Percentiles rank a stretch among this genome's conserved stretches.
Conservation (phyloP, 1,140 invertebrate species). For the Drosophila nebulosa region DNA sequence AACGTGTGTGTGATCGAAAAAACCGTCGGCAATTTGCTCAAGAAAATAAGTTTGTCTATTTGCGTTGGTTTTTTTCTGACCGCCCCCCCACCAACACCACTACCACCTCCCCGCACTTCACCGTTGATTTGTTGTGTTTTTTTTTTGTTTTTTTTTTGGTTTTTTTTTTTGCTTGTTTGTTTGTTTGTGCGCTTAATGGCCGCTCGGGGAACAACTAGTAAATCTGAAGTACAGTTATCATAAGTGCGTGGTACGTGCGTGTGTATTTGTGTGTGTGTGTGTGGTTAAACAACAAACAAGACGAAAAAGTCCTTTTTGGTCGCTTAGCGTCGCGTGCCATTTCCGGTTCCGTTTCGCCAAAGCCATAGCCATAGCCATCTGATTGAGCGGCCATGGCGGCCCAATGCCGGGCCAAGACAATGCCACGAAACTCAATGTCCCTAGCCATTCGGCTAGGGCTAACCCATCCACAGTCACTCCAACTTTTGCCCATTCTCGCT, state of each 20-base stretch:
- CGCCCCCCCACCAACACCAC: background rate
- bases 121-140: background rate
- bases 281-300: background rate
- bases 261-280: slow-evolving; percentile 6
- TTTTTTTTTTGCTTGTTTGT: slow-evolving; percentile 4
- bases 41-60: background rate
- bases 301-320: slow-evolving; percentile 9
- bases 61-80: background rate
- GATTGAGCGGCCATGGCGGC: slow-evolving; percentile 20
- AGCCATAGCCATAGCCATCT: slow-evolving; percentile 3
- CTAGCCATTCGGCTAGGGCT: background rate
- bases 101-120: background rate
- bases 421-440: slow-evolving; percentile 6
- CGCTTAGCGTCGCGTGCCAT: slow-evolving; percentile 22
- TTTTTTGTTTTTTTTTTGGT: slow-evolving; percentile 4
- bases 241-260: slow-evolving; percentile 12
- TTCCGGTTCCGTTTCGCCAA: slow-evolving; percentile 45
- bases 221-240: slow-evolving; percentile 19
- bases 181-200: slow-evolving; percentile 17
- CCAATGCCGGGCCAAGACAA: slow-evolving; percentile 20
- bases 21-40: slow-evolving; percentile 13
- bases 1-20: slow-evolving; percentile 6
- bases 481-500: background rate
- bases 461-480: background rate
- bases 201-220: slow-evolving; percentile 18